A percentile compares a stretch with the other conserved stretches of the same genome.
Conservation (phyloP, 2,888 invertebrate genomes). For the Eudemis profundana region DNA sequence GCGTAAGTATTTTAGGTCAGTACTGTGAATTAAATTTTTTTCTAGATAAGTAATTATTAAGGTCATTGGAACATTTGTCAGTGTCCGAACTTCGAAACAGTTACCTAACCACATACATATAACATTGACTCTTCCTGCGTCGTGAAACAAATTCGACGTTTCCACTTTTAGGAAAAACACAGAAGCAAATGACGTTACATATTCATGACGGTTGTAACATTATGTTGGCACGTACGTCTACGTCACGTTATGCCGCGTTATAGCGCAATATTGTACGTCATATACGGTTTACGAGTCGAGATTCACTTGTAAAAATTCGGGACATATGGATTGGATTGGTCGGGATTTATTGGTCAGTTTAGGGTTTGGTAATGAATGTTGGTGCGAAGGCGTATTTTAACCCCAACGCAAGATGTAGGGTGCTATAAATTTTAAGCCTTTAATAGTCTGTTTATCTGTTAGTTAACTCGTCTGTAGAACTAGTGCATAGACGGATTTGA, state of each 20-base stretch:
- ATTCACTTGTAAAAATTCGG: not conserved
- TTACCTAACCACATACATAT: too few relatives aligned
- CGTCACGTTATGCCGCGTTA: slow-evolving; percentile 3
- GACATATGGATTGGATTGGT: not conserved
- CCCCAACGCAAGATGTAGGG: too few relatives aligned
- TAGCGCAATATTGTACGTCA: slow-evolving; percentile 7
- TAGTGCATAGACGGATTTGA: too few relatives aligned
- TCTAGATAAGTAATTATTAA: too few relatives aligned
- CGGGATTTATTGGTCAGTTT: not conserved
- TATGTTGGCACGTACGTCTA: slow-evolving; percentile 8
- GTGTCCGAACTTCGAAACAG: too few relatives aligned
- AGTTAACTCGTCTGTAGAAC: too few relatives aligned
- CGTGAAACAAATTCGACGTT: slow-evolving; percentile 16
- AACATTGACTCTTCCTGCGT: not conserved
- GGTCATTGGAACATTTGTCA: too few relatives aligned
- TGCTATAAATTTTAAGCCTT: too few relatives aligned
- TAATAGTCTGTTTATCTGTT: too few relatives aligned
- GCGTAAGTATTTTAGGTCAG: too few relatives aligned
- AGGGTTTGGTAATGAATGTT: not conserved
- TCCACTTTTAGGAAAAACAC: slow-evolving; percentile 11
- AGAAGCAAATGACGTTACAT: slow-evolving; percentile 25
- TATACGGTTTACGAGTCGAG: slow-evolving; percentile 12
- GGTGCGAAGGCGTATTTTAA: too few relatives aligned
- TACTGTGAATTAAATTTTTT: too few relatives aligned
- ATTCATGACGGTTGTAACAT: slow-evolving; percentile 26